These are phyloP conservation scores for Endotricha flammealis DNA, from an alignment of 2,888 invertebrate genomes.

Conservation along the genomic window DNA sequence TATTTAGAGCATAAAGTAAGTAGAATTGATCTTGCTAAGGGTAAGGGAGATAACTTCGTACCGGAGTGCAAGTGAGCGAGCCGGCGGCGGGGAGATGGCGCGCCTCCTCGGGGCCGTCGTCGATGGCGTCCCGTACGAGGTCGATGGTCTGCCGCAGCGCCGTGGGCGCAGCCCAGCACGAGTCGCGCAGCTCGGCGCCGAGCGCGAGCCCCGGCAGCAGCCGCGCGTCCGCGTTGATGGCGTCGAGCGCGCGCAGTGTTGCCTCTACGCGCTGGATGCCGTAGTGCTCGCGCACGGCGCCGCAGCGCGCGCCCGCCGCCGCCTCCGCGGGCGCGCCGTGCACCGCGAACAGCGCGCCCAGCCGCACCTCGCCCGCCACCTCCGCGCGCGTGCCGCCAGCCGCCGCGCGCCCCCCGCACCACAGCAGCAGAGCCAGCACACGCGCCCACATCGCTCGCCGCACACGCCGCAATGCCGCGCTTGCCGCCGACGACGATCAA, in stretches of 20 bases:
- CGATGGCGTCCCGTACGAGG: conserved; percentile 83
- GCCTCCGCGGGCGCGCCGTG: conserved; percentile 63
- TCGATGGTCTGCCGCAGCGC: conserved; percentile 88
- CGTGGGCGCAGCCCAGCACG: conserved; percentile 89
- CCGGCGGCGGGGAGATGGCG: conserved; percentile 7
- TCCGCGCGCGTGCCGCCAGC: conserved; percentile 34
- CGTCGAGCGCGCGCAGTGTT: conserved; percentile 79
- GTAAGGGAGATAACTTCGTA: too few species aligned
- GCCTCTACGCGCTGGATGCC: conserved; percentile 86
- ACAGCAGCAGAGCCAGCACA: conserved; percentile 41
- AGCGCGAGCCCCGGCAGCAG: conserved; percentile 74
- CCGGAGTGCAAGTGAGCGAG: not conserved
- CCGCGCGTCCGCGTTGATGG: conserved; percentile 78
- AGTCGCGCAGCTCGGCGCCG: conserved; percentile 86
- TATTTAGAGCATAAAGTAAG: too few species aligned
- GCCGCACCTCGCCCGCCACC: conserved; percentile 70
- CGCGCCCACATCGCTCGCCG: conserved; percentile 1
- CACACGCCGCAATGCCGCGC: conserved; percentile 1
- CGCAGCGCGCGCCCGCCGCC: conserved; percentile 33
- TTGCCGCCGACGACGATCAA: too few species aligned
- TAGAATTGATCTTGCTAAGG: too few species aligned
- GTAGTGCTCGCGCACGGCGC: conserved; percentile 82
- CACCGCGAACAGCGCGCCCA: conserved; percentile 79
- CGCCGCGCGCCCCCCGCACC: conserved; percentile 38
- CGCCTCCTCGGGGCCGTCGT: conserved; percentile 40